Evolutionary conservation across 1,140 invertebrate species (phyloP), one percentile per base, ranked within the genome.

Genomic region (Drosophila pseudoananassae): DNA sequence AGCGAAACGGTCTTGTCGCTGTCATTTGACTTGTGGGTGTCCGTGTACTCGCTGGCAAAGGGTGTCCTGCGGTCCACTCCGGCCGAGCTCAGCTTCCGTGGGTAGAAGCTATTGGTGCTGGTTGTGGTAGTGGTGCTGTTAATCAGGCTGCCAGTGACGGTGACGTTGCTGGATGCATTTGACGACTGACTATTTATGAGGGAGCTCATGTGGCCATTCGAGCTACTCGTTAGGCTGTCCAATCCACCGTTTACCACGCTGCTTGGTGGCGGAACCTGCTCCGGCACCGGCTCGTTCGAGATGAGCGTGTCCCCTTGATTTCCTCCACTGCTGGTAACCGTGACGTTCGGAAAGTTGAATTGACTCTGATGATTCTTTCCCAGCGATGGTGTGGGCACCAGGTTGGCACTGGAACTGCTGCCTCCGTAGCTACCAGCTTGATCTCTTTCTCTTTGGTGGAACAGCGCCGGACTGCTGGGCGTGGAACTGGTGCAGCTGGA

Each of bases 401-500:
- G 63, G 25, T 69, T 53, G 8, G 56, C 94, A 78, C 92, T 93
- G 51, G 50, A 56, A n/a, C 61, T 45, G 46, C 53, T 82, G 71
- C 14, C 92, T 76, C 17, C 71, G 53, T 46, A 89, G 40, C 73
- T 85, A 27, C 66, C 74, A 14, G 43, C 64, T 38, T 87, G 55
- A 49, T 78, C 55, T 3, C 79, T 58, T 27, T 78, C 93, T 90
- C 90, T 92, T 4, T 90, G 61, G 15, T 83, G 85, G 77, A 95
- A 93, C 49, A 97, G 94, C 68, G 97, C 97, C 57, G 98, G 98
- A 93, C 97, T 98, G 78, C 97, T 98, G 71, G 98, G 98, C 61
- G 98, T 98, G 65, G 98, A 98, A 91, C 97, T 98, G 92, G 98
- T 99, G 93, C 97, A 98, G 91, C 97, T 98, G 45, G 98, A 98